Base-by-base conservation (phyloP, 2,888 invertebrate species). In the Lasioglossum zephyrum region DNA sequence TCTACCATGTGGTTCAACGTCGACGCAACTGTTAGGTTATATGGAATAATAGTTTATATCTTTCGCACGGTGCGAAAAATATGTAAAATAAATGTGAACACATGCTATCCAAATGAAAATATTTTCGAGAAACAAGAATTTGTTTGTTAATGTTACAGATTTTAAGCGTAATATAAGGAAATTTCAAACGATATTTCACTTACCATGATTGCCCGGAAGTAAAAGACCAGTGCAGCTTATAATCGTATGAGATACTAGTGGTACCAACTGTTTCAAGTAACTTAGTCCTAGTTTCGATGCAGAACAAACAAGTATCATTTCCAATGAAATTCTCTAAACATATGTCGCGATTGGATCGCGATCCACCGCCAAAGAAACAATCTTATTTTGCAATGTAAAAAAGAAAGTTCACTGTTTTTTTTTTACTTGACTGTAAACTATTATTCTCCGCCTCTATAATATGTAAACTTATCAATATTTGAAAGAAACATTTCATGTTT, bases 191-290 rank as follows among this genome's bases (percentile, higher is more conserved):
- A 72, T 76, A 85, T 73, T 79, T 79, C 86, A 90, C 93, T 93
- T 86, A 93, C 93, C 93, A 93, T 93, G 92, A 77, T 93, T 79
- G 80, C 90, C 92, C 93, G 93, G 93, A 93, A 93, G 88, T 87
- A 84, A 93, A 93, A 93, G 93, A 90, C 82, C 91, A 87, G 78
- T 78, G 88, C 83, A 39, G 73, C 39, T 18, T 73, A 78, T 41
- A 86, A 86, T 76, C 81, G 84, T 73, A 86, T 75, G n/a, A 81
- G 77, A 57, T 73, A 49, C 9, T 31, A 53, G 16, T 13, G n/a
- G 2, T 22, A 47, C 87, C 87, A 87, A 87, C 73, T 26, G n/a
- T 69, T 69, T 2, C 36, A 72, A 69, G 13, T 41, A 44, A 72
- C 6, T 76, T 73, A 36, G 66, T 41, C 47, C 77, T 73, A 73